Evolutionary conservation across 2,888 invertebrate genomes (phyloP), one percentile per base, ranked within the genome.

Genomic region (Ecdyonurus torrentis): DNA sequence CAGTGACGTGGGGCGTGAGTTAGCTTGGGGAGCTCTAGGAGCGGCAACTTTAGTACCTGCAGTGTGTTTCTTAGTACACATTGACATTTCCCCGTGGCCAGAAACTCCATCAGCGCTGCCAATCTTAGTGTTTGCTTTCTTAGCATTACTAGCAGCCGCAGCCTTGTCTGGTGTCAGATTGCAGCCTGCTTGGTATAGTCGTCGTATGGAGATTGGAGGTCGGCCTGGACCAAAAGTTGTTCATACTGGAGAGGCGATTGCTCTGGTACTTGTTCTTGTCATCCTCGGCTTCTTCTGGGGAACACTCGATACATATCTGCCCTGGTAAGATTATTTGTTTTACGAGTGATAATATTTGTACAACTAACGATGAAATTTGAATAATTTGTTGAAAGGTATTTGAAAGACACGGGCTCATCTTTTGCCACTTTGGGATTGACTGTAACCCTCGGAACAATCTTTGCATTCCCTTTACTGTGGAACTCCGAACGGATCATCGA

Each of bases 401-500:
- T 88, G 52, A 69, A 74, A 18, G 80, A 80, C 60, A 71, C 85
- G 66, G 75, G 79, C 67, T 82, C 82, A 50, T 72, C 77, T 62
- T 76, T 80, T 59, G 72, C 83, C n/a, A 74, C 82, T 58, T 79
- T 86, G 64, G 87, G 86, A 0, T 74, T 87, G 60, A 83, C 85
- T 23, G 71, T 86, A 71, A 83, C 84, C 1, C 78, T 82, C 18
- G 86, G 85, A 60, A 84, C 87, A 2, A 69, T 87, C 65, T 85
- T 86, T 0, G 86, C 87, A 1, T 76, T 86, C 58, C 79, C 85
- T 2, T 84, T 86, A 68, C 77, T 91, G 25, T 84, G 84, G 78
- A 85, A 85, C 75, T 88, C 91, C 1, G 91, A 92, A 69, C 83
- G 83, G 67, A 81, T 93, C 50, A 87, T 93, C 50, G 88, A 91